Conservation (phyloP, 2,888 invertebrate species). For the Drosophila monieri region DNA sequence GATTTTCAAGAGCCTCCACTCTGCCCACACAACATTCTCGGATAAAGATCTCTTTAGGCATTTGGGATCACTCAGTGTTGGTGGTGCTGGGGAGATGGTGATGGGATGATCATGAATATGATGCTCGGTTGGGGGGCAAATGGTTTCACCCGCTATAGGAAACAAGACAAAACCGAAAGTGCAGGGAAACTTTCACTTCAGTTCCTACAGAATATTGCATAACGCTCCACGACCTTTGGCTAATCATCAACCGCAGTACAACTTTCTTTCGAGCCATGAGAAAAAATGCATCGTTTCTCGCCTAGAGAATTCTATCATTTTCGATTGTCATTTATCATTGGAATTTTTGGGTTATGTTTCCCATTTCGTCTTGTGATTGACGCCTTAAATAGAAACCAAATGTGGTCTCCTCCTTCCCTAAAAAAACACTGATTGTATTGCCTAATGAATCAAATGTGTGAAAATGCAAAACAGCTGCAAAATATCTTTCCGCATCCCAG, state of each 20-base stretch:
- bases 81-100: background rate
- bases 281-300: conserved; percentile 31
- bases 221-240: conserved; percentile 43
- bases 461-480: conserved; percentile 62
- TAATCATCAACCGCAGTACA: conserved; percentile 42
- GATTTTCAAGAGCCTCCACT: conserved; percentile 23
- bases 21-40: conserved; percentile 51
- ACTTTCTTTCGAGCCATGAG: conserved; percentile 55
- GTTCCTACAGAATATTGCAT: conserved; percentile 71
- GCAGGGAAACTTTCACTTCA: conserved; percentile 63
- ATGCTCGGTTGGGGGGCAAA: conserved; percentile 30
- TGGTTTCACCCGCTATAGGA: conserved; percentile 63
- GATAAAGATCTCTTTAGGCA: conserved; percentile 62
- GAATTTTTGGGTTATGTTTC: conserved; percentile 61
- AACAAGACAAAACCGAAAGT: conserved; percentile 63
- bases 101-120: conserved; percentile 33
- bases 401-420: conserved; percentile 20
- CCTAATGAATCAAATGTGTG: conserved; percentile 58
- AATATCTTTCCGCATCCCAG: conserved; percentile 29
- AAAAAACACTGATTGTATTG: conserved; percentile 2
- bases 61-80: conserved; percentile 31
- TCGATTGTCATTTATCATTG: conserved; percentile 70
- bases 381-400: conserved; percentile 66
- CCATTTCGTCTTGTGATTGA: conserved; percentile 68
- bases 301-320: conserved; percentile 48